Evolutionary conservation across 2,113 vertebrate genomes (phyloP).

Genomic region (Dasyurus viverrinus): DNA sequence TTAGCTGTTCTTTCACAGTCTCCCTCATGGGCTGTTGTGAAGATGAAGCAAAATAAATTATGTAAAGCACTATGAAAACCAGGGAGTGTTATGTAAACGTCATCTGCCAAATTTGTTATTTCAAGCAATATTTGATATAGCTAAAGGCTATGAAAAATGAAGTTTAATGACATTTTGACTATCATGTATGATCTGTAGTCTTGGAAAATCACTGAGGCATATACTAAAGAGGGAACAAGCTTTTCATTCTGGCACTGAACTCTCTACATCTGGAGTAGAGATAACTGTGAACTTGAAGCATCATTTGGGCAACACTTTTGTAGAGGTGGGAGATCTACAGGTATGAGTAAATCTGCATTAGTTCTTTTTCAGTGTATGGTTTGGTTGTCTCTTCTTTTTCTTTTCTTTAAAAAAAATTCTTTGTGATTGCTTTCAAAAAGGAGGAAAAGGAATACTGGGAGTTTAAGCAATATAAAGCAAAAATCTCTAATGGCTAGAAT

Average conservation of each 20-base stretch:
- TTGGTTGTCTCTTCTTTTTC: neutral
- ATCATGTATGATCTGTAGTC: neutral
- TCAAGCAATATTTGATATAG: neutral
- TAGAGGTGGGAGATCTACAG: neutral
- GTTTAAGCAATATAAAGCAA: neutral
- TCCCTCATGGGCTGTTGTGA: neutral
- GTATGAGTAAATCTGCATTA: neutral
- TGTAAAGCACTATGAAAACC: neutral
- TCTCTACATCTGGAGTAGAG: neutral
- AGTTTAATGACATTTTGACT: neutral
- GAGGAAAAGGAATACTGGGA: neutral
- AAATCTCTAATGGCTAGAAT: neutral
- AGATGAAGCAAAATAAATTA: neutral
- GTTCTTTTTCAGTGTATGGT: neutral
- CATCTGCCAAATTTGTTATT: neutral
- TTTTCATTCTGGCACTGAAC: neutral
- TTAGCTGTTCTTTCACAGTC: neutral
- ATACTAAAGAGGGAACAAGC: neutral
- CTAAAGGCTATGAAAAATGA: neutral
- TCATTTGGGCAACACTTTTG: neutral
- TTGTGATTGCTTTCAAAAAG: neutral
- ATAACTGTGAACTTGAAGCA: neutral
- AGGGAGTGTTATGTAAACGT: neutral
- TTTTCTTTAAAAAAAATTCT: neutral
- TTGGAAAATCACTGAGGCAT: neutral